phyloP scores from a whole-genome alignment of 2,888 invertebrate genomes.

The Mellilla xanthometata region DNA sequence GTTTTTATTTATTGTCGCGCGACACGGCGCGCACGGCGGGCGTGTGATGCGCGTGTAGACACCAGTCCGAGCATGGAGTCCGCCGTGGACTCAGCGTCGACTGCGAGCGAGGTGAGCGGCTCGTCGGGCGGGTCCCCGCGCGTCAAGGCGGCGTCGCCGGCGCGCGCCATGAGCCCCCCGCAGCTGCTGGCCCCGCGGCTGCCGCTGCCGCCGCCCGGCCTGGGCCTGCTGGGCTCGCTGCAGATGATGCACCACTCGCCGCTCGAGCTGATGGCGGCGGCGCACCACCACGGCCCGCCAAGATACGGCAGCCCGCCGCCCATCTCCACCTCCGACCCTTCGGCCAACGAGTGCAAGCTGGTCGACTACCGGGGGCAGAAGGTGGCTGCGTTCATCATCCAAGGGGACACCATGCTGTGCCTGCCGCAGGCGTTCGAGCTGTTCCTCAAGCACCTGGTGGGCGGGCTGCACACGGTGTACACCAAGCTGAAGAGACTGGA shows the following conservation, averaged over 20 bases:
- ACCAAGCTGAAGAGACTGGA: constrained; percentile 99
- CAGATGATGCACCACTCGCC: constrained; percentile 92
- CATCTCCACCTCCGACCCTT: constrained; percentile 95
- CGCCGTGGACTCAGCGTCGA: constrained; percentile 83
- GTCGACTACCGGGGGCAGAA: constrained; percentile 98
- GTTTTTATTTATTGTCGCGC: constrained; percentile 90
- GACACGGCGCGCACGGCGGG: constrained; percentile 86
- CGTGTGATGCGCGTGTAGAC: constrained; percentile 80
- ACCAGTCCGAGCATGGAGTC: constrained; percentile 74
- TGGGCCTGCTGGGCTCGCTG: constrained; percentile 91
- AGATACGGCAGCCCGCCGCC: constrained; percentile 96
- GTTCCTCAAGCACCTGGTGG: constrained; percentile 98
- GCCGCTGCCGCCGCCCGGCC: constrained; percentile 91
- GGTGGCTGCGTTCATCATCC: constrained; percentile 98
- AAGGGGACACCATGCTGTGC: constrained; percentile 98
- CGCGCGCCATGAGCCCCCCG: constrained; percentile 70
- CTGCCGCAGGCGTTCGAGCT: constrained; percentile 99
- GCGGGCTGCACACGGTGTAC: constrained; percentile 99
- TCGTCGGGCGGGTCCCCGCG: constrained; percentile 79
- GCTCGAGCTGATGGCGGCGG: constrained; percentile 92
- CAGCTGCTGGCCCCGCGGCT: constrained; percentile 90
- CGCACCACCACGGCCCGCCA: constrained; percentile 91
- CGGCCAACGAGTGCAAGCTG: constrained; percentile 97
- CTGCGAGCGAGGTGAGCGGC: constrained; percentile 80
- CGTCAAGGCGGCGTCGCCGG: constrained; percentile 75